Conservation (phyloP, 2,888 invertebrate genomes). For the Liposcelis brunnea region DNA sequence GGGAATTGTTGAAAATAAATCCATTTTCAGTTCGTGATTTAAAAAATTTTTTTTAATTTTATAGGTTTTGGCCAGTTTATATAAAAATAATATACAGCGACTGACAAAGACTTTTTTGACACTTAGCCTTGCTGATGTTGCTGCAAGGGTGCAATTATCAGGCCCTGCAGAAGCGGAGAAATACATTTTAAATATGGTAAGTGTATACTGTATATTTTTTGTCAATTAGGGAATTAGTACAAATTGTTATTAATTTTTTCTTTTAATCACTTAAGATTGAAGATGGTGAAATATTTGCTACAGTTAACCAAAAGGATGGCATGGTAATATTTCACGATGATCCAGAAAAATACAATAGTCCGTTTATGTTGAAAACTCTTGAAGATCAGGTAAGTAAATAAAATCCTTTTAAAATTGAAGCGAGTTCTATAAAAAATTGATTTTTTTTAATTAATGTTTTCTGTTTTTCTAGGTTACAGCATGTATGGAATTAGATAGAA, state of each 20-base stretch:
- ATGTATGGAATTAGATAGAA: conserved; percentile 75
- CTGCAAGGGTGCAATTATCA: conserved; percentile 69
- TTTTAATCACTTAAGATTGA: conserved; percentile 55
- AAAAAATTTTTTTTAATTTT: too few relatives aligned
- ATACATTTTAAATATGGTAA: conserved; percentile 88
- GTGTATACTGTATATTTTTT: conserved; percentile 16
- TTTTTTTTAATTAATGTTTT: conserved; percentile 3
- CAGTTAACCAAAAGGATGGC: conserved; percentile 93
- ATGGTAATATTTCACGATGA: conserved; percentile 95
- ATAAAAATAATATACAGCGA: conserved; percentile 92
- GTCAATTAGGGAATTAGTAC: too few relatives aligned
- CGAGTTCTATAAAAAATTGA: neutral
- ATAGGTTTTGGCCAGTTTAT: conserved; percentile 74
- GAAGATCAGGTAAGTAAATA: conserved; percentile 42
- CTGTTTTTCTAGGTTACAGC: conserved; percentile 45
- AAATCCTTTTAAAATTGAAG: neutral
- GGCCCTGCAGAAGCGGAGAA: conserved; percentile 79
- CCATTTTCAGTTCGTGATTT: too few relatives aligned
- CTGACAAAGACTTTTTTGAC: conserved; percentile 89
- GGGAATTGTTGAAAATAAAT: too few relatives aligned
- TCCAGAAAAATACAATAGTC: conserved; percentile 86
- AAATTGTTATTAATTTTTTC: conserved; percentile 1
- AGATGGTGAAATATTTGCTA: conserved; percentile 90
- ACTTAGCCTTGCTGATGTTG: conserved; percentile 73
- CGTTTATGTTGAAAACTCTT: conserved; percentile 67